A percentile compares a stretch with the other conserved stretches of the same genome.
phyloP scores from a whole-genome alignment of 1,140 invertebrate species.

The Drosophila littoralis region DNA sequence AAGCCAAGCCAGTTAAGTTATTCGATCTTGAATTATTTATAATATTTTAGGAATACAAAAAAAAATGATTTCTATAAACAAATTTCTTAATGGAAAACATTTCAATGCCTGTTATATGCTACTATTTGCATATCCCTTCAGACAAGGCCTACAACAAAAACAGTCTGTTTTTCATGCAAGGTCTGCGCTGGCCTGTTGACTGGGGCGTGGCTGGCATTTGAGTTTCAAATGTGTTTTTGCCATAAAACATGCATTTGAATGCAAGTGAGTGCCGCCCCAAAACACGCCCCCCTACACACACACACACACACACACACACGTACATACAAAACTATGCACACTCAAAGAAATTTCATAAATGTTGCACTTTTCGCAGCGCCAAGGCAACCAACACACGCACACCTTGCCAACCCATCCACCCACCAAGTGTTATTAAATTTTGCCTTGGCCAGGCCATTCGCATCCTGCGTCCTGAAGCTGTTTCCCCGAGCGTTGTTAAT shows the following conservation, averaged over 20 bases:
- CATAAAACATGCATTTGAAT: slow-evolving; percentile 23
- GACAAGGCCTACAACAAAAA: neutral
- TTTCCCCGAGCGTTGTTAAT: slow-evolving; percentile 53
- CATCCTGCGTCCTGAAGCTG: slow-evolving; percentile 25
- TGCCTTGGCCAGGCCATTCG: slow-evolving; percentile 21
- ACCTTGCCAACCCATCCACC: neutral
- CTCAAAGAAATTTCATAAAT: slow-evolving; percentile 20
- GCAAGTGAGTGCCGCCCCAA: slow-evolving; percentile 11
- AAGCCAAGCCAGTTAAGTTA: no score
- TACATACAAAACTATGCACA: neutral
- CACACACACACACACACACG: neutral
- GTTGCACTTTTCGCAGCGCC: slow-evolving; percentile 12
- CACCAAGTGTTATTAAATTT: slow-evolving; percentile 27
- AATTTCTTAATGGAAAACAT: neutral
- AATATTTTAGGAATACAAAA: no score
- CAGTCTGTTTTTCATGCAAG: slow-evolving; percentile 14
- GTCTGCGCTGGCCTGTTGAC: slow-evolving; percentile 19
- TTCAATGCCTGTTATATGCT: neutral
- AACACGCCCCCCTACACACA: neutral
- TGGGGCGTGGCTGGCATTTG: slow-evolving; percentile 47
- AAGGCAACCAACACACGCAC: slow-evolving; percentile 6
- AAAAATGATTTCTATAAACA: neutral
- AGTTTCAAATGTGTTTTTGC: slow-evolving; percentile 19
- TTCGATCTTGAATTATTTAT: no score
- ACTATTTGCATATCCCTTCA: neutral